These are phyloP conservation scores for Tenthredo notha DNA, from an alignment of 2,888 invertebrate species.

Conservation along the genomic window DNA sequence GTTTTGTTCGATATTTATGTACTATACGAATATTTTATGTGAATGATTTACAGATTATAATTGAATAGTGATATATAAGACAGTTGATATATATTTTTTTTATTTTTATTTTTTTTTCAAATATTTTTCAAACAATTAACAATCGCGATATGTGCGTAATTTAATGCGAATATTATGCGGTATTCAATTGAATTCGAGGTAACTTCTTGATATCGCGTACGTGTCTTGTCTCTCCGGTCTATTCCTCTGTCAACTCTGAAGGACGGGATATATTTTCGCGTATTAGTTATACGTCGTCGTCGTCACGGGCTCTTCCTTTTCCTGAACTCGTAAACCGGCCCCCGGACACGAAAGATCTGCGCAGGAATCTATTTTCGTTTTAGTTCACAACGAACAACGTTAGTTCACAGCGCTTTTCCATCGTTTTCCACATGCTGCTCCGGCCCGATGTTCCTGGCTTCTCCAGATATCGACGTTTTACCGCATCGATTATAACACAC, in stretches of 20 bases:
- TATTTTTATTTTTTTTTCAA: too few relatives aligned
- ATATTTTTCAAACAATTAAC: neutral
- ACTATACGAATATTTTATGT: neutral
- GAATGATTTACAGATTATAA: neutral
- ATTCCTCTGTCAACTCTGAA: constrained; percentile 3
- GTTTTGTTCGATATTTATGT: neutral
- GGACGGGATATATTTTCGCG: neutral
- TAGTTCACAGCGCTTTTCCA: constrained; percentile 3
- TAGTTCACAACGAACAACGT: neutral
- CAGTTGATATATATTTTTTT: neutral
- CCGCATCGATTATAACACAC: neutral
- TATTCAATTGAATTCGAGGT: neutral
- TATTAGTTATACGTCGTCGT: neutral
- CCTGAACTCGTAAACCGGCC: constrained; percentile 3
- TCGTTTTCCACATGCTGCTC: neutral
- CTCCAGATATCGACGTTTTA: neutral
- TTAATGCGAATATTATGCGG: neutral
- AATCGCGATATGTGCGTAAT: neutral
- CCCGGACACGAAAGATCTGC: constrained; percentile 3
- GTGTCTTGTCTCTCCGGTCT: neutral
- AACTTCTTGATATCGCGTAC: neutral
- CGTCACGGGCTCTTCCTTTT: neutral
- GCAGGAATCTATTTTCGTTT: constrained; percentile 17
- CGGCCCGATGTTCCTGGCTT: neutral
- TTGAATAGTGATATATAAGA: neutral